Conservation (phyloP, 2,888 invertebrate genomes). For the Zygaena filipendulae region DNA sequence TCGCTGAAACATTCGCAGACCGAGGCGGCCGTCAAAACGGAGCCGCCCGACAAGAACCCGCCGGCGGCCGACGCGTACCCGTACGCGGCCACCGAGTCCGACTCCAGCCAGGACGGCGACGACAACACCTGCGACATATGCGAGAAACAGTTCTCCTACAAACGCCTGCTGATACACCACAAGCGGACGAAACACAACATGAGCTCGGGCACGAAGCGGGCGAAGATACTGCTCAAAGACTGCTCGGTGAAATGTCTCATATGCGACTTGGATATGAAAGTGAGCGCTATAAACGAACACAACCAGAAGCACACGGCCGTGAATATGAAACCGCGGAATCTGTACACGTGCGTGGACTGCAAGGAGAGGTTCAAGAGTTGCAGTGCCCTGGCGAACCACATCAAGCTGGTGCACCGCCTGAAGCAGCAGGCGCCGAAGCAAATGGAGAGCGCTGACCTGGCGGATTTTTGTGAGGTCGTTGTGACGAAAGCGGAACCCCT, state of each 20-base stretch:
- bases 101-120: constrained; percentile 51
- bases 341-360: constrained; percentile 57
- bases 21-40: constrained; percentile 30
- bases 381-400: constrained; percentile 46
- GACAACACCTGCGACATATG: constrained; percentile 60
- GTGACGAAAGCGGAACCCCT: constrained; percentile 65
- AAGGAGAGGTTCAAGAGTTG: constrained; percentile 48
- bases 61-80: constrained; percentile 23
- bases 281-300: constrained; percentile 49
- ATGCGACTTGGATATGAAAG: constrained; percentile 56
- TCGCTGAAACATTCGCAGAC: constrained; percentile 26
- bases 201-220: constrained; percentile 49
- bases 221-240: constrained; percentile 49
- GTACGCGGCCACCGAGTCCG: constrained; percentile 31
- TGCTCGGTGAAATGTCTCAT: constrained; percentile 53
- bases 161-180: constrained; percentile 45
- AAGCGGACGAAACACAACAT: constrained; percentile 55
- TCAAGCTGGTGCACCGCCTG: constrained; percentile 47
- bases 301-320: constrained; percentile 47
- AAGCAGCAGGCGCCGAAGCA: constrained; percentile 30
- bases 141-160: constrained; percentile 58
- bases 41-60: constrained; percentile 30
- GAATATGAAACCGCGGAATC: constrained; percentile 50
- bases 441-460: constrained; percentile 28
- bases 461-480: constrained; percentile 69